Evolutionary conservation across 2,888 invertebrate species (phyloP).

Genomic region (Cremastinae sp.): DNA sequence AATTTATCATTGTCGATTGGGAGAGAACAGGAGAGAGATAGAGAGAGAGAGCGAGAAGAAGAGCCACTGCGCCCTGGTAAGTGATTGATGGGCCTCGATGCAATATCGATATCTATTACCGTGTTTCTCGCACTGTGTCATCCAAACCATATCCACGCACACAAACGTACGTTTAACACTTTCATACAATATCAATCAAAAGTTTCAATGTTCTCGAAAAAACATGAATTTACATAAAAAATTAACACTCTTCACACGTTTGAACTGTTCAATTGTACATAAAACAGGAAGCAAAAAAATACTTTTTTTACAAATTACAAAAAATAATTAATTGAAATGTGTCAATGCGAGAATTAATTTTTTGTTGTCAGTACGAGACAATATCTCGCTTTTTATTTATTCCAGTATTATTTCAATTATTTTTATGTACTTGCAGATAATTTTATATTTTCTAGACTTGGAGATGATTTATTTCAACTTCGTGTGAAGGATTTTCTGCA

Average conservation of each 20-base stretch:
- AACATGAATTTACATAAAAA: not conserved
- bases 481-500: too few species aligned
- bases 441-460: too few species aligned
- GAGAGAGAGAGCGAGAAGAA: constrained; percentile 20
- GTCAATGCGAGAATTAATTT: too few species aligned
- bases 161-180: too few species aligned
- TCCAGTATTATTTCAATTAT: too few species aligned
- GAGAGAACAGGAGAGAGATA: constrained; percentile 49
- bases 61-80: constrained; percentile 44
- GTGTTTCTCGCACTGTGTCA: constrained; percentile 57
- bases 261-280: not conserved
- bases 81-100: constrained; percentile 59
- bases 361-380: too few species aligned
- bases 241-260: not conserved
- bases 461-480: too few species aligned
- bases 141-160: constrained; percentile 35
- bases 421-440: too few species aligned
- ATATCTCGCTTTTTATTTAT: too few species aligned
- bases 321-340: too few species aligned
- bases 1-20: constrained; percentile 61
- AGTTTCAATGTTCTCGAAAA: not conserved
- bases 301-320: too few species aligned
- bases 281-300: too few species aligned
- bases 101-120: constrained; percentile 64
- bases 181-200: not conserved